Conservation (phyloP, 2,797 vertebrate species). For the Pseudochirops corinnae region DNA sequence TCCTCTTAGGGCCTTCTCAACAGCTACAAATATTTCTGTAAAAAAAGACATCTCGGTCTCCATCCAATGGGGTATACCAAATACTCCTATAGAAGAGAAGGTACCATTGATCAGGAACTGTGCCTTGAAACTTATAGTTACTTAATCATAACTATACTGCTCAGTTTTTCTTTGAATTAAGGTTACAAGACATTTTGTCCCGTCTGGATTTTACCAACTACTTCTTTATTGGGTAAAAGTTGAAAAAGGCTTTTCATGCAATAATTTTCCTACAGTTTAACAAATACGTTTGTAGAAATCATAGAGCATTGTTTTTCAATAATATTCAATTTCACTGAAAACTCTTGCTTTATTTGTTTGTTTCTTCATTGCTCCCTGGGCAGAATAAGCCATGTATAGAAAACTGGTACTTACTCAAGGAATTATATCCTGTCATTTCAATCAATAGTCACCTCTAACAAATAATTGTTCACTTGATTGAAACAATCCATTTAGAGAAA, state of each 20-base stretch:
- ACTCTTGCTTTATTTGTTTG: constrained; percentile 35
- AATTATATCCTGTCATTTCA: constrained; percentile 49
- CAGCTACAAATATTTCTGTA: background rate
- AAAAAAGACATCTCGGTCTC: background rate
- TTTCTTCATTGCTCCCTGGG: constrained; percentile 37
- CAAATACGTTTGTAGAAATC: constrained; percentile 24
- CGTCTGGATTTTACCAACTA: background rate
- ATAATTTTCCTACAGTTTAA: background rate
- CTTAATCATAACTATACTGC: background rate
- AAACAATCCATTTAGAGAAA: constrained; percentile 55
- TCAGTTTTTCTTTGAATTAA: background rate
- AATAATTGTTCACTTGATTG: constrained; percentile 41
- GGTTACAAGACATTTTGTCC: background rate
- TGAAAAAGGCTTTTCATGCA: background rate
- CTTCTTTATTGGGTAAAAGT: background rate
- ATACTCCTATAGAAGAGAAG: background rate
- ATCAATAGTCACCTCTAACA: constrained; percentile 53
- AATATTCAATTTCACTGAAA: constrained; percentile 5
- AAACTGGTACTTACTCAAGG: constrained; percentile 46
- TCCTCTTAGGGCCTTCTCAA: background rate
- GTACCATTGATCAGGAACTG: background rate
- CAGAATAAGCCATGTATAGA: constrained; percentile 7
- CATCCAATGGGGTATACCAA: constrained; percentile 11
- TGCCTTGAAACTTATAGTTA: constrained; percentile 10
- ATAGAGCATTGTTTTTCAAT: background rate